Conservation (phyloP, 2,797 vertebrate genomes). For the Neomorphus geoffroyi region DNA sequence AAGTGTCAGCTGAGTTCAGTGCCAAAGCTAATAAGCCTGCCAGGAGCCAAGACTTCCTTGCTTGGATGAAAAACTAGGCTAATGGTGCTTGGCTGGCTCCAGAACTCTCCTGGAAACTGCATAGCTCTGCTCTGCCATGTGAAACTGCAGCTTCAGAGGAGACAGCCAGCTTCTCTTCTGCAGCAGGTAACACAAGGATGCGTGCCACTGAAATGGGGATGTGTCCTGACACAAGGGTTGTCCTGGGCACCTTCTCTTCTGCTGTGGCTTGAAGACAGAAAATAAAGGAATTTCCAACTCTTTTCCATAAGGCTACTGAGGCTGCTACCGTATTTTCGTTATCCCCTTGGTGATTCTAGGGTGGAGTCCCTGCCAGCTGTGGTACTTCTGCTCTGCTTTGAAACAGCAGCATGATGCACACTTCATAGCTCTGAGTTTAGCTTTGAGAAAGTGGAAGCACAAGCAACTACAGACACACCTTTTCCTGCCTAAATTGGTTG, state of each 20-base stretch:
- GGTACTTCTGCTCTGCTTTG: neutral
- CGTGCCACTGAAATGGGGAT: neutral
- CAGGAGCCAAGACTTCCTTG: conserved; percentile 54
- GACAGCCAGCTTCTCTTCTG: neutral
- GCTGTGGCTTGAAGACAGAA: neutral
- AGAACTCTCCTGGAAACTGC: conserved; percentile 13
- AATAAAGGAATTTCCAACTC: neutral
- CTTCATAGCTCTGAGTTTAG: neutral
- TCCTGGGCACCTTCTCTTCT: neutral
- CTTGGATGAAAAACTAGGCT: conserved; percentile 49
- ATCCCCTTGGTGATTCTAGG: neutral
- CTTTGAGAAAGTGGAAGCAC: neutral
- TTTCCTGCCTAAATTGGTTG: neutral
- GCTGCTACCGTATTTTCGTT: fast-evolving
- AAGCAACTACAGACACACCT: neutral
- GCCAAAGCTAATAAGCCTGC: conserved; percentile 62
- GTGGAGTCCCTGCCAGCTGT: neutral
- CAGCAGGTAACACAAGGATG: neutral
- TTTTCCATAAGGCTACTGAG: neutral
- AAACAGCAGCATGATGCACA: fast-evolving
- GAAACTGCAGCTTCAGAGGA: neutral
- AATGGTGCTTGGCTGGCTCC: conserved; percentile 42
- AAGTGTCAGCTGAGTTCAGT: neutral
- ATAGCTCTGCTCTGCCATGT: neutral
- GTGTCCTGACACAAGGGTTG: neutral